These are phyloP conservation scores for Natator depressus DNA, from an alignment of 2,113 vertebrate species.

Conservation along the genomic window DNA sequence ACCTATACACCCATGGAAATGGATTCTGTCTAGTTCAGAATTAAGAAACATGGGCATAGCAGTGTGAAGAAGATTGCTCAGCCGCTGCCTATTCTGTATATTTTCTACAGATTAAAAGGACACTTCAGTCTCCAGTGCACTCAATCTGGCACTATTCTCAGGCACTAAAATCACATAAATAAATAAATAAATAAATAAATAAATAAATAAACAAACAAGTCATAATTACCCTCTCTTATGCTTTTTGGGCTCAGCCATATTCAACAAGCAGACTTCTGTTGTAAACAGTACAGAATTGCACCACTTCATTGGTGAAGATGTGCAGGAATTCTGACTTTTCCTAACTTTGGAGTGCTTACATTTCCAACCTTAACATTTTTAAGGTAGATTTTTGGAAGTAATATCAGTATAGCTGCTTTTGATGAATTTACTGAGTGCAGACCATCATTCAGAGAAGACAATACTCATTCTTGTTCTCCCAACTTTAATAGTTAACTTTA, in stretches of 20 bases:
- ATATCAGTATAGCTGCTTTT: neutral
- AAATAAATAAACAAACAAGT: neutral
- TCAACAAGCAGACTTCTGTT: neutral
- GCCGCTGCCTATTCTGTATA: neutral
- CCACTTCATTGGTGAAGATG: neutral
- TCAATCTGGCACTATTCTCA: neutral
- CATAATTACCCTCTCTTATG: neutral
- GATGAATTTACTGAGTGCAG: rapidly evolving
- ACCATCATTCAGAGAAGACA: neutral
- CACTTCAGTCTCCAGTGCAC: neutral
- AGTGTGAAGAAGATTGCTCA: neutral
- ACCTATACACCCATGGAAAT: neutral
- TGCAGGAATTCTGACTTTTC: neutral
- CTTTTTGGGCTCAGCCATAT: neutral
- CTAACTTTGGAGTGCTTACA: neutral
- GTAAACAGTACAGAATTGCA: neutral
- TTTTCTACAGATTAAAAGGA: neutral
- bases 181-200: neutral
- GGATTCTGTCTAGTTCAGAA: neutral
- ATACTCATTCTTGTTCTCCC: neutral
- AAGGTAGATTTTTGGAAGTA: neutral
- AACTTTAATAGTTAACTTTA: neutral
- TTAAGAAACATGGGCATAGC: neutral
- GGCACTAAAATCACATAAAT: neutral
- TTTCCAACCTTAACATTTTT: neutral